Evolutionary conservation across 2,113 vertebrate species (phyloP).

Genomic region (Coreoperca whiteheadi): DNA sequence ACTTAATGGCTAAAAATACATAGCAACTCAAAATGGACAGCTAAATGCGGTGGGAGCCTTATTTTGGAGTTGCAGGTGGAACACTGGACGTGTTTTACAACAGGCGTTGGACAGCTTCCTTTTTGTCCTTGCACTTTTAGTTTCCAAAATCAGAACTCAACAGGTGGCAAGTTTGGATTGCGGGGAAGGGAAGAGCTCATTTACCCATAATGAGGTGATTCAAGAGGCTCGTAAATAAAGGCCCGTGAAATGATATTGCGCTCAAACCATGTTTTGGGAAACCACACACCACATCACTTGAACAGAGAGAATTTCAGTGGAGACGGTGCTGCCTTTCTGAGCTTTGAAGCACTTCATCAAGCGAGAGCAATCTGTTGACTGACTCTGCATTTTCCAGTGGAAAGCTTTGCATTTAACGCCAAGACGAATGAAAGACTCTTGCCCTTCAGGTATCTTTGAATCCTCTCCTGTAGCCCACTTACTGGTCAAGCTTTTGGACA

Average conservation of each 20-base stretch:
- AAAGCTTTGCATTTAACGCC: slow-evolving; percentile 37
- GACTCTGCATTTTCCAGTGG: slow-evolving; percentile 37
- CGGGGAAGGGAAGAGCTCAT: neutral
- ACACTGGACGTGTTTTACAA: neutral
- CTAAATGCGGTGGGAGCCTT: slow-evolving; percentile 19
- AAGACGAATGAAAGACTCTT: slow-evolving; percentile 57
- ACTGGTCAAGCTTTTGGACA: slow-evolving; percentile 65
- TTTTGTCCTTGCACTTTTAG: neutral
- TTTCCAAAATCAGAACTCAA: slow-evolving; percentile 21
- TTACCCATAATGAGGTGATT: slow-evolving; percentile 50
- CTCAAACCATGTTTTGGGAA: slow-evolving; percentile 55
- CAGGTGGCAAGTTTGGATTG: slow-evolving; percentile 56
- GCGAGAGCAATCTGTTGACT: slow-evolving; percentile 6
- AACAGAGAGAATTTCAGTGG: slow-evolving; percentile 24
- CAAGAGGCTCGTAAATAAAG: slow-evolving; percentile 38
- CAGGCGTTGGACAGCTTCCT: neutral
- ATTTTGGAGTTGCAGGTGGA: neutral
- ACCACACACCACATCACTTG: slow-evolving; percentile 55
- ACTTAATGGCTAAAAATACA: slow-evolving; percentile 84
- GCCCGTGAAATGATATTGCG: slow-evolving; percentile 52
- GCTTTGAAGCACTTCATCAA: slow-evolving; percentile 23
- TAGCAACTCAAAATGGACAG: slow-evolving; percentile 63
- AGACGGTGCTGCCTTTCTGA: slow-evolving; percentile 34
- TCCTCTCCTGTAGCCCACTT: slow-evolving; percentile 47
- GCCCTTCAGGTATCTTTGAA: slow-evolving; percentile 32